phyloP scores from a whole-genome alignment of 2,888 invertebrate species.

The Euzophera pinguis region DNA sequence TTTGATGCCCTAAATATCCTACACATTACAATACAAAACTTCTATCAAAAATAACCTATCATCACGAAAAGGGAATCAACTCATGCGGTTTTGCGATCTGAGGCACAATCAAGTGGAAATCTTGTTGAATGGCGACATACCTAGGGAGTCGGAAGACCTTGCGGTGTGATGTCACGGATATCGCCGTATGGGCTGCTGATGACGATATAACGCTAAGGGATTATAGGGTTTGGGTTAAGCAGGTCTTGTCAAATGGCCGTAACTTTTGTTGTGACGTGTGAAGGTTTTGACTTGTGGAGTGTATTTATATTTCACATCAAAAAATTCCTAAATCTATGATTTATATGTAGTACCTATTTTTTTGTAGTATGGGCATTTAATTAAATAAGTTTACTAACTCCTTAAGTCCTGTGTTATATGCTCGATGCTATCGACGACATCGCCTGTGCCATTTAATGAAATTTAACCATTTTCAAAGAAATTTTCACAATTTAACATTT shows the following conservation, averaged over 20 bases:
- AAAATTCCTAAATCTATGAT: no score
- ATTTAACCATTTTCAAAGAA: no score
- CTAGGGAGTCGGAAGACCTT: neutral
- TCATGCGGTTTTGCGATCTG: neutral
- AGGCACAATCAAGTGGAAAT: conserved; percentile 25
- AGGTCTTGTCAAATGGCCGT: neutral
- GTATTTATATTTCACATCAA: no score
- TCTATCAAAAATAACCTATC: neutral
- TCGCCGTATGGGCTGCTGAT: neutral
- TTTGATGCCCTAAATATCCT: no score
- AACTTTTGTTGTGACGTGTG: neutral
- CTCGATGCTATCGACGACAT: no score
- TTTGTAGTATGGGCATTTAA: no score
- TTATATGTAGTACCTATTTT: no score
- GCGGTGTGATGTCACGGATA: conserved; percentile 16
- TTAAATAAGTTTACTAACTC: no score
- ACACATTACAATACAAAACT: neutral
- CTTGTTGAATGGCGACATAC: conserved; percentile 20
- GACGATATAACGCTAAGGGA: conserved; percentile 3
- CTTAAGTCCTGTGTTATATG: no score
- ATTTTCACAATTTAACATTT: no score
- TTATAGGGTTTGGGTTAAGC: neutral
- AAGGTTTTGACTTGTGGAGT: neutral
- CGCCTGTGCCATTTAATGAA: no score
- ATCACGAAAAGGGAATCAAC: conserved; percentile 5